Evolutionary conservation across 2,888 invertebrate genomes (phyloP).

Genomic region (Ommatoiulus sabulosus): DNA sequence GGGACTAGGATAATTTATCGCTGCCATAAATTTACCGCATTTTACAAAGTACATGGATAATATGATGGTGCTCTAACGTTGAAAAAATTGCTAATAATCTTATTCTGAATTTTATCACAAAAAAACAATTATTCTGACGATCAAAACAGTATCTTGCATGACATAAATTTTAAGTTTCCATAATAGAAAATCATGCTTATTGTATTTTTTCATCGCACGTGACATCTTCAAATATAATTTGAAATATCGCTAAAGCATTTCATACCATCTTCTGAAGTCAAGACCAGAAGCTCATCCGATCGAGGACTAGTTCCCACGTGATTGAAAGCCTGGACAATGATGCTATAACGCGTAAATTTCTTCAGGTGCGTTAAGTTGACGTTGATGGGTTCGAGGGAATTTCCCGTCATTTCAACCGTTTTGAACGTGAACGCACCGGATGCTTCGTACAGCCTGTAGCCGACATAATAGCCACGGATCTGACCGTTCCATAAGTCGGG

Average conservation of each 20-base stretch:
- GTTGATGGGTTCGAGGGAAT: conserved; percentile 60
- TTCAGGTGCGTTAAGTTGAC: conserved; percentile 65
- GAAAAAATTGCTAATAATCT: too few species aligned
- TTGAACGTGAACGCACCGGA: conserved; percentile 60
- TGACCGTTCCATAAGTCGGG: conserved; percentile 66
- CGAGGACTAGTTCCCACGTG: conserved; percentile 66
- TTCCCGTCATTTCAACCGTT: conserved; percentile 61
- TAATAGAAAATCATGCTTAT: too few species aligned
- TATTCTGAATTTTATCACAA: too few species aligned
- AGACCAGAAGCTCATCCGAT: conserved; percentile 65
- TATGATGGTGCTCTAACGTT: too few species aligned
- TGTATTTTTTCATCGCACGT: too few species aligned
- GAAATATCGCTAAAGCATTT: too few species aligned
- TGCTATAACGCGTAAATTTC: conserved; percentile 67
- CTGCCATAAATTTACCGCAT: too few species aligned
- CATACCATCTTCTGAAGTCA: conserved; percentile 68
- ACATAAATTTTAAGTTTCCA: too few species aligned
- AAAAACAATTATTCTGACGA: too few species aligned
- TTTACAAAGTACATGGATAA: too few species aligned
- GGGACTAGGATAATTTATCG: conserved; percentile 65
- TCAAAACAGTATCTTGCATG: too few species aligned
- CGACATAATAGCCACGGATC: conserved; percentile 69
- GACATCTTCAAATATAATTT: too few species aligned
- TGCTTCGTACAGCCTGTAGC: conserved; percentile 63
- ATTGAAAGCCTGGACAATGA: conserved; percentile 67